These are phyloP conservation scores for Gymnocheta viridis DNA, from an alignment of 2,888 invertebrate species.

Conservation along the genomic window DNA sequence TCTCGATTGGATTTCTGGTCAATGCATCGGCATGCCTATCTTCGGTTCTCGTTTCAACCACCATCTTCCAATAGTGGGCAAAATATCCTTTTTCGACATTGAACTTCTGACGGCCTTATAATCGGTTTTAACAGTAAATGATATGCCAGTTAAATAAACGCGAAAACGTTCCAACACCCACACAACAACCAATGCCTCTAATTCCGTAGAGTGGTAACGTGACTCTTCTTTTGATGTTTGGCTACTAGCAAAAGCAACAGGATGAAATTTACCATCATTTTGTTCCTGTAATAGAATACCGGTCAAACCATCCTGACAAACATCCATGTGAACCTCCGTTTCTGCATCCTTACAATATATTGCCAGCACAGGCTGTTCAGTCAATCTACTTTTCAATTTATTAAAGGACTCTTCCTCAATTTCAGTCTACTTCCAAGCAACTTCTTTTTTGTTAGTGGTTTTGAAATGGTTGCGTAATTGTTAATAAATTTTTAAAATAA, in stretches of 20 bases:
- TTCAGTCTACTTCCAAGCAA: constrained; percentile 2
- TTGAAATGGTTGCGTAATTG: constrained; percentile 27
- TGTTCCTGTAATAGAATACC: constrained; percentile 35
- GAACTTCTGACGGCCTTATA: constrained; percentile 43
- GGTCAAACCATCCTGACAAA: no score
- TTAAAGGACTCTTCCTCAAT: constrained; percentile 2
- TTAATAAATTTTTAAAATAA: background rate
- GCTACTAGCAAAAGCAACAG: constrained; percentile 33
- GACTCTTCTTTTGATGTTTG: no score
- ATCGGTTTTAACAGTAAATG: constrained; percentile 47
- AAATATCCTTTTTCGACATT: background rate
- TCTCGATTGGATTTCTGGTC: constrained; percentile 6
- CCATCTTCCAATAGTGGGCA: constrained; percentile 9
- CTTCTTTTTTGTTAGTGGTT: constrained; percentile 15
- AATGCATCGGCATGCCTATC: constrained; percentile 37
- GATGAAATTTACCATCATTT: constrained; percentile 41
- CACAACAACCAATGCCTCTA: background rate
- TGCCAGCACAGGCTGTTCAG: no score
- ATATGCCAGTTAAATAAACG: no score
- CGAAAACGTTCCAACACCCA: no score
- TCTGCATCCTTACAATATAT: constrained; percentile 36
- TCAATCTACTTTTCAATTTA: no score
- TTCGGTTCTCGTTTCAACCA: background rate
- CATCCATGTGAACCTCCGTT: no score
- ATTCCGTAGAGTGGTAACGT: no score